Conservation (phyloP, 2,113 vertebrate species). For the Scomber scombrus region DNA sequence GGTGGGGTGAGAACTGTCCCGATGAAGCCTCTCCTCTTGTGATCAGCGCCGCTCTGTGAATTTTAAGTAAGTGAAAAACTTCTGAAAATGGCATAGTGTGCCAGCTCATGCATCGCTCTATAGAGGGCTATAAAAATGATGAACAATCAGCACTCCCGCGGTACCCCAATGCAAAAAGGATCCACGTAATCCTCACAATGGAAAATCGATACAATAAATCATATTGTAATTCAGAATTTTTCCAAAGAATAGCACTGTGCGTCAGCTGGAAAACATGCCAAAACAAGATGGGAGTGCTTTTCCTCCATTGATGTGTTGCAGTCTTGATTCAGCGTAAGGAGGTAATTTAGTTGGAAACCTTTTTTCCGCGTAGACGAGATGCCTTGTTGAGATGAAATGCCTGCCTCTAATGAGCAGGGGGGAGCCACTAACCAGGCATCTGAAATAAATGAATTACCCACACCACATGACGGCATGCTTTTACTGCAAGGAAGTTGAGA, state of each 20-base stretch:
- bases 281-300: conserved; percentile 17
- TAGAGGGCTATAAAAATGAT: conserved; percentile 18
- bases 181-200: neutral
- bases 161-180: conserved; percentile 4
- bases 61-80: conserved; percentile 35
- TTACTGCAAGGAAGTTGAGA: neutral
- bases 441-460: conserved; percentile 38
- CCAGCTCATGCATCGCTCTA: neutral
- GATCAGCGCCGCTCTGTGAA: conserved; percentile 3
- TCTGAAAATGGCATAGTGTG: neutral
- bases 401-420: conserved; percentile 41
- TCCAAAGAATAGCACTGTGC: neutral
- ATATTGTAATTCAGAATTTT: conserved; percentile 27
- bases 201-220: conserved; percentile 40
- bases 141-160: neutral
- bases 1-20: conserved; percentile 8
- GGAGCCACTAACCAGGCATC: conserved; percentile 36
- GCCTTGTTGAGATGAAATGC: conserved; percentile 20
- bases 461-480: neutral
- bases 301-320: conserved; percentile 11
- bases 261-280: conserved; percentile 25
- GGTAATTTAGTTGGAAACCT: conserved; percentile 23
- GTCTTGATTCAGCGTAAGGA: neutral
- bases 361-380: conserved; percentile 12
- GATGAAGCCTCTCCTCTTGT: conserved; percentile 4